Evolutionary conservation across 1,140 invertebrate genomes (phyloP).

Genomic region (Trichomalopsis sarcophagae): DNA sequence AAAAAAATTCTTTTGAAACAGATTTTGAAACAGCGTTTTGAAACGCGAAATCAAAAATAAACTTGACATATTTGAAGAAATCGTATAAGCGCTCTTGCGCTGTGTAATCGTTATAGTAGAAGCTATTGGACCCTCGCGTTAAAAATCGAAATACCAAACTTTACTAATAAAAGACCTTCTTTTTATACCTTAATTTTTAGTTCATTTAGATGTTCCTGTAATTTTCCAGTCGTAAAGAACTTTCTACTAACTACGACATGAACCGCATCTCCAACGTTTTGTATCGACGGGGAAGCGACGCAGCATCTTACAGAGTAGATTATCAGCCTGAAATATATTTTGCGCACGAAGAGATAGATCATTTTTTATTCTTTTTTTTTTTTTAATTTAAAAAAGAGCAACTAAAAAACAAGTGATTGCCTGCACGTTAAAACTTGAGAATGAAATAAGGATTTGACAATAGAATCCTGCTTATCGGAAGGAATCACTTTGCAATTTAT

Average conservation of each 20-base stretch:
- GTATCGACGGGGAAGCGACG: constrained; percentile 61
- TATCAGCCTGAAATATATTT: constrained; percentile 57
- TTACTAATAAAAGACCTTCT: too few species aligned
- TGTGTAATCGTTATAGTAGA: constrained; percentile 9
- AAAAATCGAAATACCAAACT: too few species aligned
- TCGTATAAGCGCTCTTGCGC: not conserved
- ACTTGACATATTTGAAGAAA: too few species aligned
- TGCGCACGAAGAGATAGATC: not conserved
- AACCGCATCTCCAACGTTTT: constrained; percentile 49
- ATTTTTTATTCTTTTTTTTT: not conserved
- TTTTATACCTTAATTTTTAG: constrained; percentile 51
- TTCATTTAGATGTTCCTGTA: constrained; percentile 52
- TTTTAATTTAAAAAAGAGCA: not conserved
- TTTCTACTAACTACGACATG: constrained; percentile 55
- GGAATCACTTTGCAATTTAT: constrained; percentile 54
- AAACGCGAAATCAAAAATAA: not conserved
- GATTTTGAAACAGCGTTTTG: too few species aligned
- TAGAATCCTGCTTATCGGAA: constrained; percentile 46
- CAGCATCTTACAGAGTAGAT: constrained; percentile 56
- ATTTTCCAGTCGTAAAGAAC: constrained; percentile 51
- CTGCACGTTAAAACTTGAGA: constrained; percentile 61
- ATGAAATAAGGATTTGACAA: constrained; percentile 56
- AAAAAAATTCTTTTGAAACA: not conserved
- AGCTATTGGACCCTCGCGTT: too few species aligned
- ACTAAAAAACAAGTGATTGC: constrained; percentile 36